These are phyloP conservation scores for Hydropsyche tenuis DNA, from an alignment of 1,140 invertebrate species.

Conservation along the genomic window DNA sequence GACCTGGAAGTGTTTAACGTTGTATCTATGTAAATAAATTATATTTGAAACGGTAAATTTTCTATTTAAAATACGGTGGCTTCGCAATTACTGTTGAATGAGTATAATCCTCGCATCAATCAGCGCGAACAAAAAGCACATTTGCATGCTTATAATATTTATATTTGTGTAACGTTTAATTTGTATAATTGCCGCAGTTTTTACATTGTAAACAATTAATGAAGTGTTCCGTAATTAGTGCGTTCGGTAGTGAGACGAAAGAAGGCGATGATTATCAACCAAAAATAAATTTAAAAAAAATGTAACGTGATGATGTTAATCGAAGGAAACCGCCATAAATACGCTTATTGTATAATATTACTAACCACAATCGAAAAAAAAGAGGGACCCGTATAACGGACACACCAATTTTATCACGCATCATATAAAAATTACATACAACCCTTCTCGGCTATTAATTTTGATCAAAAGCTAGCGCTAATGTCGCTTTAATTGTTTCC, in stretches of 20 bases:
- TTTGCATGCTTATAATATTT: neutral
- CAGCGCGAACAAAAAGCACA: neutral
- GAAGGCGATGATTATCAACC: conserved; percentile 4
- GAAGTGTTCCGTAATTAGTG: conserved; percentile 11
- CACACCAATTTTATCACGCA: neutral
- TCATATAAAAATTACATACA: conserved; percentile 16
- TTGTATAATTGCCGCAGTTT: neutral
- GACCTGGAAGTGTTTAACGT: no score
- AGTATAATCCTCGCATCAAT: no score
- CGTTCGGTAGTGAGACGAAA: neutral
- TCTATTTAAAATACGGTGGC: no score
- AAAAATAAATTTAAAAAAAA: neutral
- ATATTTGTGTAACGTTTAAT: conserved; percentile 1
- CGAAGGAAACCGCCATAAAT: conserved; percentile 6
- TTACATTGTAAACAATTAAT: conserved; percentile 9
- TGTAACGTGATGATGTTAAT: conserved; percentile 25
- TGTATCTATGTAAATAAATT: no score
- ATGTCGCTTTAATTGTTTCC: conserved; percentile 27
- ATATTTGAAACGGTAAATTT: no score
- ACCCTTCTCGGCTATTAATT: conserved; percentile 24
- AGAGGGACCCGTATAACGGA: neutral
- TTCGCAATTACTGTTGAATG: no score
- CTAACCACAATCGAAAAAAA: no score
- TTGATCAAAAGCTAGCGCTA: conserved; percentile 16
- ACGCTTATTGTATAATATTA: neutral